phyloP scores from a whole-genome alignment of 2,888 invertebrate genomes.

The Prostheceraeus crozeri region DNA sequence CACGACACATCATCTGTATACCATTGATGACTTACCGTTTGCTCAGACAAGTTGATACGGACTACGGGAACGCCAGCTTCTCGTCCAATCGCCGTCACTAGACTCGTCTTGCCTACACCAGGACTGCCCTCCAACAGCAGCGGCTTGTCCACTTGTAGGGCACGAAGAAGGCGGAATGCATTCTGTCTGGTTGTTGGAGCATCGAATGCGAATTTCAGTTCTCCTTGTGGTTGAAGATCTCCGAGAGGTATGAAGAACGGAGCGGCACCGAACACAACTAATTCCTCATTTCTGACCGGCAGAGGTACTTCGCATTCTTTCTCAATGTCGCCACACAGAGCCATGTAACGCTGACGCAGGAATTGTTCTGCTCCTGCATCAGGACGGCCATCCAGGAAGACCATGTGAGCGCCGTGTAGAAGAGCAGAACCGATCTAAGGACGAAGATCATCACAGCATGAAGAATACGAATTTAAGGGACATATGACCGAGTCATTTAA shows the following conservation, averaged over 20 bases:
- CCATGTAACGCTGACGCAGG: no score
- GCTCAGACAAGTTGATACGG: constrained; percentile 92
- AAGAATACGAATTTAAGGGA: no score
- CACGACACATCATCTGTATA: no score
- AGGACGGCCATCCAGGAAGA: constrained; percentile 75
- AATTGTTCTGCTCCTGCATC: constrained; percentile 39
- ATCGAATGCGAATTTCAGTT: constrained; percentile 46
- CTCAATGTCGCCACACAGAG: background rate
- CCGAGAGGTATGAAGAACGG: background rate
- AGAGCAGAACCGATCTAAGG: constrained; percentile 64
- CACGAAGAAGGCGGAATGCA: constrained; percentile 73
- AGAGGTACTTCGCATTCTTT: constrained; percentile 62
- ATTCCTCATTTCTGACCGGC: constrained; percentile 60
- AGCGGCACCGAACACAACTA: constrained; percentile 17
- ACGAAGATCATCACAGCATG: no score
- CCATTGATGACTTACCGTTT: constrained; percentile 69
- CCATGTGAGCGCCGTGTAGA: constrained; percentile 79
- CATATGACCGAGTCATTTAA: no score
- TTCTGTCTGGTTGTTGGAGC: constrained; percentile 64
- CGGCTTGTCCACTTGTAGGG: constrained; percentile 73
- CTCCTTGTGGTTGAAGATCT: constrained; percentile 1
- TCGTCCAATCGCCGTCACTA: constrained; percentile 79
- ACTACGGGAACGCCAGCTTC: constrained; percentile 74
- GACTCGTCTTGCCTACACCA: constrained; percentile 93
- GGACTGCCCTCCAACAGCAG: constrained; percentile 86